These are phyloP conservation scores for Podarcis muralis DNA, from an alignment of 2,113 vertebrate genomes.

Conservation along the genomic window DNA sequence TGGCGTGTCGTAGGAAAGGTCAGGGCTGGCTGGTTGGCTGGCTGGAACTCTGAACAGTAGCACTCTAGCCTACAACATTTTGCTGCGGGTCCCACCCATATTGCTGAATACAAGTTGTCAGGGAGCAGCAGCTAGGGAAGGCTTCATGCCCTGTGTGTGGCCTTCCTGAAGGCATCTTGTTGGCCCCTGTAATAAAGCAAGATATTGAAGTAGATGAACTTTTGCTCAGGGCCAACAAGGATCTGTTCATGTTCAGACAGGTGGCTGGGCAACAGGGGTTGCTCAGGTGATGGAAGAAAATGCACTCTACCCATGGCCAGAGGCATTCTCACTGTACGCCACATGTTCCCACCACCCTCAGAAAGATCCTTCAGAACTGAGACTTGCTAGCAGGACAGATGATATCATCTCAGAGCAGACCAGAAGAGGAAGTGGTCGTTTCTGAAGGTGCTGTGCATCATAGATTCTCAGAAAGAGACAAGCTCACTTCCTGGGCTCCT, in stretches of 20 bases:
- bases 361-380: neutral
- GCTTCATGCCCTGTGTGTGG: neutral
- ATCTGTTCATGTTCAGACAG: no score
- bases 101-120: neutral
- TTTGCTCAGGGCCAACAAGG: neutral
- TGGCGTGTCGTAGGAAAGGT: neutral
- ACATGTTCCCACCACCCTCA: neutral
- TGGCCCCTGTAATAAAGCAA: neutral
- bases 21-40: neutral
- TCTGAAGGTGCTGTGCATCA: neutral
- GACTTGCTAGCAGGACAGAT: neutral
- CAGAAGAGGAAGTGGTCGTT: slow-evolving; percentile 3
- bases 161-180: neutral
- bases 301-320: neutral
- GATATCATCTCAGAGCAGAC: neutral
- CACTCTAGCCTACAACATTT: neutral
- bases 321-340: neutral
- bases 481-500: neutral
- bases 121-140: neutral
- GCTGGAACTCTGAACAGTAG: neutral
- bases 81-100: neutral
- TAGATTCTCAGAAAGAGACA: slow-evolving; percentile 12
- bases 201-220: neutral
- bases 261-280: neutral
- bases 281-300: neutral